Evolutionary conservation across 1,140 invertebrate genomes (phyloP), one percentile per base, ranked within the genome.

Genomic region (Drosophila mauritiana): DNA sequence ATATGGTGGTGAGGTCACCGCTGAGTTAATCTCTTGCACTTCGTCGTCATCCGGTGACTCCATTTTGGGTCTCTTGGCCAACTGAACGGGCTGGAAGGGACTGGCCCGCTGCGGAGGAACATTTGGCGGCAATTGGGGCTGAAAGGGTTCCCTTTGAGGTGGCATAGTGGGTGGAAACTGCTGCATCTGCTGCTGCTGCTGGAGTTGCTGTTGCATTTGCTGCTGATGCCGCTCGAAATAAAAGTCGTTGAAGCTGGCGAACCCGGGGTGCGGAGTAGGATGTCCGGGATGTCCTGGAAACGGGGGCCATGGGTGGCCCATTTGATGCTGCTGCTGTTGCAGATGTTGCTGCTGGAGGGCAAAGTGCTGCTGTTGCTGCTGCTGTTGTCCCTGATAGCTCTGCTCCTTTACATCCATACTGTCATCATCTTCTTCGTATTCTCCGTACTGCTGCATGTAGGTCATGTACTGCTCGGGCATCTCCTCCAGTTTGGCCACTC

Each of bases 381-480:
- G 78, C 22, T 90, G 86, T 25, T 90, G 86, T 46, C 86, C 78
- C 57, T 89, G 84, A 25, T 88, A 88, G 57, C 72, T 80, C 36
- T 88, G 85, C 40, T 91, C 83, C 48, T 86, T 88, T 34, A 75
- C 49, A 31, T 86, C 82, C 82, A 88, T 78, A 27, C 90, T 91
- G 49, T 91, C 90, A 0, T 91, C 90, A 4, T 91, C 90, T 52
- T 91, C 90, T 46, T 91, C 88, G 51, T 91, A 91, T 13, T 90
- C 90, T 10, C 91, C 88, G 27, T 91, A 91, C 48, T 91, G 86
- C n/a, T 89, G 85, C 86, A 91, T 91, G 49, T 91, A 91, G 45
- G 65, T 77, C 67, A 90, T 82, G 25, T 91, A 91, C 43, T 91
- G 90, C 56, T 91, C 90, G 2, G 90, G 90, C 64, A 91, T 81